phyloP scores from a whole-genome alignment of 2,888 invertebrate species.

The Drosophila cyrtoloma region DNA sequence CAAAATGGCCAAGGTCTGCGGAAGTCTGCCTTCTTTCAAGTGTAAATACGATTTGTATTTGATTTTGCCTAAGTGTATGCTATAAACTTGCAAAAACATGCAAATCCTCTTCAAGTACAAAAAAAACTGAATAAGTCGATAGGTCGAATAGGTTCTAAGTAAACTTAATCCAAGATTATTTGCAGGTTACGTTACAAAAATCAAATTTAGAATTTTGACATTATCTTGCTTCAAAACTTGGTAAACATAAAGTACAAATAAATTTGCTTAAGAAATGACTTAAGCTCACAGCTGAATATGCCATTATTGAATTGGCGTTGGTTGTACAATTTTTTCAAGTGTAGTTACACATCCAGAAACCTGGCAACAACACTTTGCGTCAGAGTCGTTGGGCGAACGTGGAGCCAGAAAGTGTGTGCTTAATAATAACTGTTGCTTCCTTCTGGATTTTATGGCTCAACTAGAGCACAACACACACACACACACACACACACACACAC shows the following conservation, averaged over 20 bases:
- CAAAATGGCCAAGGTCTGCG: not conserved
- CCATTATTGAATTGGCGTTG: not conserved
- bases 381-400: not conserved
- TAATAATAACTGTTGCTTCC: conserved; percentile 56
- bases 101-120: not conserved
- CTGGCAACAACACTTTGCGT: not conserved
- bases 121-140: not conserved
- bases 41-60: not conserved
- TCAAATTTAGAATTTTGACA: not conserved
- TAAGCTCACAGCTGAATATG: not conserved
- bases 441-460: conserved; percentile 12
- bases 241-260: not conserved
- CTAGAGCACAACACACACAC: not conserved
- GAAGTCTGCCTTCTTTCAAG: not conserved
- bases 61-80: not conserved
- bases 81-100: not conserved
- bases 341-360: not conserved
- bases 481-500: not conserved
- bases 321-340: not conserved
- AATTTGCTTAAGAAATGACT: not conserved
- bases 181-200: not conserved
- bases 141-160: not conserved
- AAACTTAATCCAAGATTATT: not conserved
- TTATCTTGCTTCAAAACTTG: not conserved
- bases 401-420: conserved; percentile 7